A percentile compares a stretch with the other conserved stretches of the same genome.
These are phyloP conservation scores for Epinotia demarniana DNA, from an alignment of 2,888 invertebrate species.

Conservation along the genomic window DNA sequence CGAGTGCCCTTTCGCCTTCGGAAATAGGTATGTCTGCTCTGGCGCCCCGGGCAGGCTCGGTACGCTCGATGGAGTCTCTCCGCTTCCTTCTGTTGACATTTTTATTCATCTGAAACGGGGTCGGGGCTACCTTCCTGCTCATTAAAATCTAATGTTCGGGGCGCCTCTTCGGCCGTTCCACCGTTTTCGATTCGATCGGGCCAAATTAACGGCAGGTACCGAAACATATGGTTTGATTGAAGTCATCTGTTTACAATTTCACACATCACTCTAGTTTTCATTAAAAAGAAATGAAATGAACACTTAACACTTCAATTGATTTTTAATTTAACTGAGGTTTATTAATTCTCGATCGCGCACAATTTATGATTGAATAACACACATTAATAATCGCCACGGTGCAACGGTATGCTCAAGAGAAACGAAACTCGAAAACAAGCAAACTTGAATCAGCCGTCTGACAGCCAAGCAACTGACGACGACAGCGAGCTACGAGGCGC, in stretches of 20 bases:
- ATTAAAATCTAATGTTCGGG: slow-evolving; percentile 72
- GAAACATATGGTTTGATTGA: slow-evolving; percentile 76
- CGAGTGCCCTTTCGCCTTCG: slow-evolving; percentile 87
- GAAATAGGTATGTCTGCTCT: slow-evolving; percentile 82
- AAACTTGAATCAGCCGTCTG: slow-evolving; percentile 57
- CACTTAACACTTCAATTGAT: slow-evolving; percentile 56
- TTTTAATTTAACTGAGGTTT: slow-evolving; percentile 51
- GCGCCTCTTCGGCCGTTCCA: slow-evolving; percentile 59
- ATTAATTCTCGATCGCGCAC: slow-evolving; percentile 52
- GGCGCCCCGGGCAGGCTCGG: slow-evolving; percentile 81
- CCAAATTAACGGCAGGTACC: slow-evolving; percentile 63
- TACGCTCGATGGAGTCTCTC: slow-evolving; percentile 82
- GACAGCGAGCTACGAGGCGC: slow-evolving; percentile 42
- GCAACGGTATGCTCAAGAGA: slow-evolving; percentile 59
- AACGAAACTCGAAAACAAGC: slow-evolving; percentile 66
- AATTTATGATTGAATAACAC: slow-evolving; percentile 49
- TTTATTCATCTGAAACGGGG: slow-evolving; percentile 85
- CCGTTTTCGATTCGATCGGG: slow-evolving; percentile 54
- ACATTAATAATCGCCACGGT: slow-evolving; percentile 58
- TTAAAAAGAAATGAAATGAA: slow-evolving; percentile 52
- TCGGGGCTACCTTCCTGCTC: slow-evolving; percentile 71
- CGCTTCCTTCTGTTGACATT: slow-evolving; percentile 88
- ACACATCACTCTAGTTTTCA: slow-evolving; percentile 70
- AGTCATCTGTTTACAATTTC: slow-evolving; percentile 76
- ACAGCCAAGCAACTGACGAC: slow-evolving; percentile 51